Base-by-base conservation (phyloP, 2,113 vertebrate species). In the Cheirogaleus medius region DNA sequence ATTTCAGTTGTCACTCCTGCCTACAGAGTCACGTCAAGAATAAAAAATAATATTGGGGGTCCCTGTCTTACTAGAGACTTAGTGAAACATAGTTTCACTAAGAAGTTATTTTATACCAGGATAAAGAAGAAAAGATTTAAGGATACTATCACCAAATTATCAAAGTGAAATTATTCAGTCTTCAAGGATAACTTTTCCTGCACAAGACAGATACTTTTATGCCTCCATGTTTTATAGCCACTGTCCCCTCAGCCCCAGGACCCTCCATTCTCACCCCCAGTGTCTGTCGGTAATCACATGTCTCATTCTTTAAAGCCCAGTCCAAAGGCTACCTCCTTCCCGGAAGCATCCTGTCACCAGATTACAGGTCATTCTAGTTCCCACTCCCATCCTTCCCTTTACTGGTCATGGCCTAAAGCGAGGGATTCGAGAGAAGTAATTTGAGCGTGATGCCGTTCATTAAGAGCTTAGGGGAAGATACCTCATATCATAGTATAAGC, bases 81-180 rank as follows among this genome's bases (percentile, higher is more conserved):
- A 85, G 25, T 88, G 93, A 87, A 73, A 85, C 90, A 90, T 84
- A 94, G 80, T 66, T 97, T 90, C 84, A 90, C 78, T 84, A 87
- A 34, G 49, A 97, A 85, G 11, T n/a, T n/a, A 56, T 64, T 83
- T 93, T 83, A 74, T 34, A 60, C 49, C 23, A 85, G 23, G 42
- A 95, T 80, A 71, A 68, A 74, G 68, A 74, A 49, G 15, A 63
- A 74, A 91, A 86, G 8, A 76, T 92, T 93, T 74, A 83, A 93
- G 44, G 14, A 74, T 68, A 60, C 1, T 83, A 76, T 83, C 20
- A 89, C 17, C 63, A 97, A 87, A 66, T 47, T 93, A 6, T 81
- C 76, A 95, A 90, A 93, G 69, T 58, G 74, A 3, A 74, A 66
- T 66, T n/a, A n/a, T 87, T 87, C 58, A 83, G 20, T 47, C 18